Evolutionary conservation across 2,888 invertebrate genomes (phyloP).

Genomic region (Cybosia mesomella): DNA sequence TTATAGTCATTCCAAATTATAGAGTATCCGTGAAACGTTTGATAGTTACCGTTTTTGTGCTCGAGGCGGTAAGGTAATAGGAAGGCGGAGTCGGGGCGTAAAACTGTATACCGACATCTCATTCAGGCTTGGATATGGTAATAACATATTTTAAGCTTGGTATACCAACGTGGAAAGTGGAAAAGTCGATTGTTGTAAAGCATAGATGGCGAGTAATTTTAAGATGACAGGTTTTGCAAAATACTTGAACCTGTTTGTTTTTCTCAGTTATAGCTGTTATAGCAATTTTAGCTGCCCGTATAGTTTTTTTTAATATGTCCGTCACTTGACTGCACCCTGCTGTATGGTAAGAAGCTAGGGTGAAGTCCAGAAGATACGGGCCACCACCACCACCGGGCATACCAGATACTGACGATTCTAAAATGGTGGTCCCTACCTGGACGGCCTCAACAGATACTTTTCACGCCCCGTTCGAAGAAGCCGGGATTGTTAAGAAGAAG

Average conservation of each 20-base stretch:
- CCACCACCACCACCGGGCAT: too few species aligned
- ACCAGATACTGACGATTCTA: too few species aligned
- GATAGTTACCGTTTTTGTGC: slow-evolving; percentile 62
- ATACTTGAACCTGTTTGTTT: background rate
- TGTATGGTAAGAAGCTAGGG: background rate
- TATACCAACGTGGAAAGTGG: slow-evolving; percentile 27
- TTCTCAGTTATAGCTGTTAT: too few species aligned
- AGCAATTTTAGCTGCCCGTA: too few species aligned
- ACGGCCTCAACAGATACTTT: too few species aligned
- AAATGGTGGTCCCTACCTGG: too few species aligned
- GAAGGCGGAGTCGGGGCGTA: slow-evolving; percentile 73
- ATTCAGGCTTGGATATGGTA: slow-evolving; percentile 73
- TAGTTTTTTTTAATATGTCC: too few species aligned
- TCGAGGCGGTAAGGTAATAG: slow-evolving; percentile 78
- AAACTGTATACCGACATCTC: slow-evolving; percentile 74
- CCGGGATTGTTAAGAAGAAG: too few species aligned
- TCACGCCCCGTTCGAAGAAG: too few species aligned
- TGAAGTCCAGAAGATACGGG: too few species aligned
- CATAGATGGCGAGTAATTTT: background rate
- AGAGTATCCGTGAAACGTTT: slow-evolving; percentile 43
- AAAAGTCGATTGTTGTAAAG: background rate
- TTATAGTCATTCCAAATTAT: background rate
- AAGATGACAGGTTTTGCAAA: background rate
- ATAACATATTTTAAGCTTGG: slow-evolving; percentile 75
- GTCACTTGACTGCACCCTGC: too few species aligned